Evolutionary conservation across 2,797 vertebrate species (phyloP).

Genomic region (Cyprinodon diabolis): DNA sequence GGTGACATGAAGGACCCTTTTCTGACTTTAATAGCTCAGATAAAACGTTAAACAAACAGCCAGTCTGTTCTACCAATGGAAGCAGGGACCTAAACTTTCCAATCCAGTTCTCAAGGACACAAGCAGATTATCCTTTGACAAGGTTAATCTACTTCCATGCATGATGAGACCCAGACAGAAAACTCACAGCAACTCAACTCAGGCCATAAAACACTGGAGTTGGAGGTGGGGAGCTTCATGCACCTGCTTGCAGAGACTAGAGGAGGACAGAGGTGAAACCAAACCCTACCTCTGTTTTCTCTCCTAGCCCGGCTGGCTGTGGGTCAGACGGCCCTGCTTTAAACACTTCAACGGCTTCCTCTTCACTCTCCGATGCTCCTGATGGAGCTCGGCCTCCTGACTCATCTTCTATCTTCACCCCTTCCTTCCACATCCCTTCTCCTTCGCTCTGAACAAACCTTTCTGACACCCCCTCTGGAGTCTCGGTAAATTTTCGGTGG

Average conservation of each 20-base stretch:
- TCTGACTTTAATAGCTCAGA: slow-evolving; percentile 5
- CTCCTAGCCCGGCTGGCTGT: slow-evolving; percentile 5
- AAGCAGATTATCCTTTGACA: slow-evolving; percentile 8
- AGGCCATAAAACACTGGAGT: slow-evolving; percentile 62
- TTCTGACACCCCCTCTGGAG: slow-evolving; percentile 36
- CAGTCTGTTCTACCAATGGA: neutral
- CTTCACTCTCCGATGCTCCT: slow-evolving; percentile 39
- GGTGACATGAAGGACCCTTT: neutral
- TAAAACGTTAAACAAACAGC: neutral
- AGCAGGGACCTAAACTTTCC: slow-evolving; percentile 30
- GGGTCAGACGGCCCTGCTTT: slow-evolving; percentile 4
- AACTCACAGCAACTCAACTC: slow-evolving; percentile 5
- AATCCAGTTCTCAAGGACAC: slow-evolving; percentile 70
- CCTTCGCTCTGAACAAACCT: slow-evolving; percentile 25
- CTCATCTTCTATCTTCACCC: slow-evolving; percentile 26
- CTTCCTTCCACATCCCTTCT: slow-evolving; percentile 31
- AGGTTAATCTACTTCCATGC: slow-evolving; percentile 1
- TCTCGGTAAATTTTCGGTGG: slow-evolving; percentile 24
- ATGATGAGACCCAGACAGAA: slow-evolving; percentile 10
- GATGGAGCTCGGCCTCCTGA: slow-evolving; percentile 11
- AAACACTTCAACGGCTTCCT: slow-evolving; percentile 44
- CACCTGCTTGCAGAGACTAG: slow-evolving; percentile 31
- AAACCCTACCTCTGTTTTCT: slow-evolving; percentile 71
- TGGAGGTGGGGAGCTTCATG: slow-evolving; percentile 45
- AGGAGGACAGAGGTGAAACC: slow-evolving; percentile 42